phyloP scores from a whole-genome alignment of 2,888 invertebrate genomes.

The Lapara coniferarum region DNA sequence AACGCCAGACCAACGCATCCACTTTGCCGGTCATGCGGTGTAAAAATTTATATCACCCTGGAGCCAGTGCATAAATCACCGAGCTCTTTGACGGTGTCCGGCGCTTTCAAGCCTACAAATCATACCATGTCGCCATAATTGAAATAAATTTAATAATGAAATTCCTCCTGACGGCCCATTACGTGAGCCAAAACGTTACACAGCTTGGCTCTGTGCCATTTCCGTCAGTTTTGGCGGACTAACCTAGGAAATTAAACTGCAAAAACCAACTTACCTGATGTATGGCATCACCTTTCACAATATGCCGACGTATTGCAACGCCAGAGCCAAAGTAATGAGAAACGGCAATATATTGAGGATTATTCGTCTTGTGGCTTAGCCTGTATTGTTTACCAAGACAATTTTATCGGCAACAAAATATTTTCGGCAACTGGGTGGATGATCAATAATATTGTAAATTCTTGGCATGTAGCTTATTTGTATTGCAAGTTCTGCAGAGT shows the following conservation, averaged over 20 bases:
- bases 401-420: too few relatives aligned
- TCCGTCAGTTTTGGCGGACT: conserved; percentile 30
- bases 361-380: not conserved
- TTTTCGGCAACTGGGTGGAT: too few relatives aligned
- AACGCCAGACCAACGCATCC: not conserved
- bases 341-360: not conserved
- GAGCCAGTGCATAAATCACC: conserved; percentile 25
- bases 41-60: conserved; percentile 20
- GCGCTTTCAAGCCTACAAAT: conserved; percentile 37
- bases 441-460: too few relatives aligned
- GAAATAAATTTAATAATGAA: conserved; percentile 74
- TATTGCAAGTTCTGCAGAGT: too few relatives aligned
- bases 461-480: too few relatives aligned
- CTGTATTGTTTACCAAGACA: not conserved
- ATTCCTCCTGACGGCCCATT: conserved; percentile 63
- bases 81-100: conserved; percentile 18
- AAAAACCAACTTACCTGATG: conserved; percentile 32
- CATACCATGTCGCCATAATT: conserved; percentile 42
- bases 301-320: conserved; percentile 5
- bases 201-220: conserved; percentile 70
- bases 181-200: conserved; percentile 54
- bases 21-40: not conserved
- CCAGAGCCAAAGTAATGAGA: conserved; percentile 19
- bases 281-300: conserved; percentile 1
- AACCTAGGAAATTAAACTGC: conserved; percentile 46